Percentiles rank a stretch among this genome's conserved stretches.
phyloP scores from a whole-genome alignment of 2,888 invertebrate species.

The Drosophila heteroneura region DNA sequence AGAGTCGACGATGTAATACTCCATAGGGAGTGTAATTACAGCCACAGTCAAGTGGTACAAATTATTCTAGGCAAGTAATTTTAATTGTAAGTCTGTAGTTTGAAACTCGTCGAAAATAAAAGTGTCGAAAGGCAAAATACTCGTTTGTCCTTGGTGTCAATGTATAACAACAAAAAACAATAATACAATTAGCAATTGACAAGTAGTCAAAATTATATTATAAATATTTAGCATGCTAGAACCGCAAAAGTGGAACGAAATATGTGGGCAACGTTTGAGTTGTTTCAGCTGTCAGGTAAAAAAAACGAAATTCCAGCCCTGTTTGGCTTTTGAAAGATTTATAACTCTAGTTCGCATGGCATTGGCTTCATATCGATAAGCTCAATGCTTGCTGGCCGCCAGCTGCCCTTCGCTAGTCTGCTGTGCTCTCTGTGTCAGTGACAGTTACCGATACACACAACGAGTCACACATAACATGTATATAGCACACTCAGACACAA shows the following conservation, averaged over 20 bases:
- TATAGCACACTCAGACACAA: slow-evolving; percentile 10
- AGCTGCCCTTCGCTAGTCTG: slow-evolving; percentile 4
- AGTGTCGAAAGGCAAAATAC: background rate
- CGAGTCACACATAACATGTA: slow-evolving; percentile 16
- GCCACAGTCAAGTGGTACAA: background rate
- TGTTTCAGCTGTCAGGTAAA: slow-evolving; percentile 70
- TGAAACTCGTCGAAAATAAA: background rate
- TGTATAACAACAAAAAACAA: background rate
- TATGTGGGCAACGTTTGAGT: slow-evolving; percentile 31
- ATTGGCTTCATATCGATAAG: slow-evolving; percentile 74
- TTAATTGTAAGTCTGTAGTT: background rate
- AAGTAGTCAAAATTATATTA: slow-evolving; percentile 49
- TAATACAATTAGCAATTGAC: slow-evolving; percentile 60
- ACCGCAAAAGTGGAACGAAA: background rate
- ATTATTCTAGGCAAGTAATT: background rate
- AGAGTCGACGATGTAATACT: background rate
- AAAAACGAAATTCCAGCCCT: slow-evolving; percentile 58
- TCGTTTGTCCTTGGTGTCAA: background rate
- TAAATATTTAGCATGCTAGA: slow-evolving; percentile 20
- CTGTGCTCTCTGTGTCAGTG: slow-evolving; percentile 57
- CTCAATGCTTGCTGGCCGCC: slow-evolving; percentile 60
- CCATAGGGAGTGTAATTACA: background rate
- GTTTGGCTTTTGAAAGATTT: slow-evolving; percentile 74
- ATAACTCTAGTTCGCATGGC: slow-evolving; percentile 57
- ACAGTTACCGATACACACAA: slow-evolving; percentile 61